Evolutionary conservation across 2,113 vertebrate species (phyloP).

Genomic region (Mionectes macconnelli): DNA sequence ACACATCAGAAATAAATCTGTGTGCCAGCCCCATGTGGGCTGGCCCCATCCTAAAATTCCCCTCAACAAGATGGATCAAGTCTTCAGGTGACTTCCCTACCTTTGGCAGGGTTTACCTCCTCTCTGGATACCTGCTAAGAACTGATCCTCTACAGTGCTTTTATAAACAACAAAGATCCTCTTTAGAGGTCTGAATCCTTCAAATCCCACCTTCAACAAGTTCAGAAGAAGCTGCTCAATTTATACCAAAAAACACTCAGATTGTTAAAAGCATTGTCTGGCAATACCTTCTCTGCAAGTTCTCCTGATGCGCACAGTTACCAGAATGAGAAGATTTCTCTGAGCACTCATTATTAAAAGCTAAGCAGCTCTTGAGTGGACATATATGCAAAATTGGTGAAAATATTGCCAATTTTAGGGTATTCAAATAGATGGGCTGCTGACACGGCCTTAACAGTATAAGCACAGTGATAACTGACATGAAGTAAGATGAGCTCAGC

Average conservation of each 20-base stretch:
- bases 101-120: background rate
- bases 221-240: background rate
- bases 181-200: background rate
- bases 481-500: background rate
- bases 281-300: background rate
- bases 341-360: background rate
- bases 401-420: background rate
- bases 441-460: background rate
- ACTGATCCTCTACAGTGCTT: background rate
- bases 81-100: background rate
- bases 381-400: background rate
- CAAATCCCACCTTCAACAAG: background rate
- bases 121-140: background rate
- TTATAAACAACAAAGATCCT: background rate
- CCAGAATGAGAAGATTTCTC: background rate
- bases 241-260: background rate
- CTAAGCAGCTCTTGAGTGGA: background rate
- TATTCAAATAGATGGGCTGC: background rate
- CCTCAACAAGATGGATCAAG: background rate
- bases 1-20: background rate
- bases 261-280: background rate
- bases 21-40: background rate
- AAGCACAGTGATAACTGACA: background rate
- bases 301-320: background rate
- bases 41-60: background rate